Conservation (phyloP, 2,888 invertebrate species). For the Eupsilia transversa region DNA sequence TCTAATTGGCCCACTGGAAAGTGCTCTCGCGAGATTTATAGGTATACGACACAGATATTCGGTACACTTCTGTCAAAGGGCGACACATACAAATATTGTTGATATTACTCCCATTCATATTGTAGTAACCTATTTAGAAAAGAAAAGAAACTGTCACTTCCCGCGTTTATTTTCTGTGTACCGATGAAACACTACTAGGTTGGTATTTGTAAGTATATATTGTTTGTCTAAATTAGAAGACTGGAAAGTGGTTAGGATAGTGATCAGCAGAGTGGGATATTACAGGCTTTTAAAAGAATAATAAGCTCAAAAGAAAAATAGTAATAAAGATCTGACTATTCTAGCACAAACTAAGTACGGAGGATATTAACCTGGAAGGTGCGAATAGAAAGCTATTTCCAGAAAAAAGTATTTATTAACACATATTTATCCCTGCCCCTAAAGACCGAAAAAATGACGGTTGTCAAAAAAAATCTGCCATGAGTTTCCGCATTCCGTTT, state of each 20-base stretch:
- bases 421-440: background rate
- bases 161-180: background rate
- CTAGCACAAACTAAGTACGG: background rate
- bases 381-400: background rate
- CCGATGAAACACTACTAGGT: background rate
- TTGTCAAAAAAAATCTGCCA: constrained; percentile 45
- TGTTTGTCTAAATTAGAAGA: background rate
- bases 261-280: background rate
- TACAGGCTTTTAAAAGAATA: background rate
- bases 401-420: background rate
- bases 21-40: background rate
- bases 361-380: background rate
- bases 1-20: background rate
- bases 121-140: constrained; percentile 20
- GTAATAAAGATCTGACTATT: background rate
- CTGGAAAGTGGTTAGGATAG: background rate
- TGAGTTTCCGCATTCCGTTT: constrained; percentile 64
- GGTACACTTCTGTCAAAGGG: constrained; percentile 24
- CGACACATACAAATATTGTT: constrained; percentile 43
- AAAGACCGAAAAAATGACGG: background rate
- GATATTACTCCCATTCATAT: constrained; percentile 20
- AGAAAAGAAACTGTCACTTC: background rate
- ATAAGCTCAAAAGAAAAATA: background rate
- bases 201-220: background rate
- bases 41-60: constrained; percentile 19